These are phyloP conservation scores for Leptoteleia sp. DNA, from an alignment of 1,140 invertebrate genomes.

Conservation along the genomic window DNA sequence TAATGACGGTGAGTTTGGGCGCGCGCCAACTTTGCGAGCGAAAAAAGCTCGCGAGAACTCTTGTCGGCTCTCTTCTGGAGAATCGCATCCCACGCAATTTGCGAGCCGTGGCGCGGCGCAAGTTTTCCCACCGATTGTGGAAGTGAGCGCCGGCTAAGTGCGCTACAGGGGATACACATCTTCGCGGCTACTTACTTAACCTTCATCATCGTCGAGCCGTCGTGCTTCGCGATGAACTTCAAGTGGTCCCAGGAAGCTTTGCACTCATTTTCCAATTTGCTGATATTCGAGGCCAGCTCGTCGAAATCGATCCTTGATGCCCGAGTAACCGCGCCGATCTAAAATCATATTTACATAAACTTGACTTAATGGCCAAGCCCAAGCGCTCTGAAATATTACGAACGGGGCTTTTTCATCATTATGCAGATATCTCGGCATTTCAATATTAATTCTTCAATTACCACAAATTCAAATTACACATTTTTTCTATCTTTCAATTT, in stretches of 20 bases:
- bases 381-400: constrained; percentile 27
- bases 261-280: constrained; percentile 95
- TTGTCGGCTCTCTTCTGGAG: constrained; percentile 50
- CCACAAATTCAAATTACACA: not conserved
- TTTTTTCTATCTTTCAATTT: too few relatives aligned
- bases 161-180: constrained; percentile 5
- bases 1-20: constrained; percentile 75
- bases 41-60: constrained; percentile 72
- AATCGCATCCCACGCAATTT: constrained; percentile 66
- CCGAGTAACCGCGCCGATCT: constrained; percentile 94
- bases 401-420: constrained; percentile 29
- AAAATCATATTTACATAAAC: constrained; percentile 65
- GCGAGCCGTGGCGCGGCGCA: constrained; percentile 32
- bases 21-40: constrained; percentile 67
- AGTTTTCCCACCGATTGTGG: constrained; percentile 40
- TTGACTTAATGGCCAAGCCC: constrained; percentile 53
- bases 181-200: constrained; percentile 84
- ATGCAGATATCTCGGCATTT: constrained; percentile 18
- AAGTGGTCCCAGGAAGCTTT: constrained; percentile 99
- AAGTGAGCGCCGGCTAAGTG: constrained; percentile 41
- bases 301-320: constrained; percentile 97
- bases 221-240: constrained; percentile 97
- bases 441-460: constrained; percentile 28
- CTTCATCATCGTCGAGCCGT: constrained; percentile 93
- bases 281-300: constrained; percentile 91